Evolutionary conservation across 2,888 invertebrate genomes (phyloP), one percentile per base, ranked within the genome.

Genomic region (Elmis aenea): DNA sequence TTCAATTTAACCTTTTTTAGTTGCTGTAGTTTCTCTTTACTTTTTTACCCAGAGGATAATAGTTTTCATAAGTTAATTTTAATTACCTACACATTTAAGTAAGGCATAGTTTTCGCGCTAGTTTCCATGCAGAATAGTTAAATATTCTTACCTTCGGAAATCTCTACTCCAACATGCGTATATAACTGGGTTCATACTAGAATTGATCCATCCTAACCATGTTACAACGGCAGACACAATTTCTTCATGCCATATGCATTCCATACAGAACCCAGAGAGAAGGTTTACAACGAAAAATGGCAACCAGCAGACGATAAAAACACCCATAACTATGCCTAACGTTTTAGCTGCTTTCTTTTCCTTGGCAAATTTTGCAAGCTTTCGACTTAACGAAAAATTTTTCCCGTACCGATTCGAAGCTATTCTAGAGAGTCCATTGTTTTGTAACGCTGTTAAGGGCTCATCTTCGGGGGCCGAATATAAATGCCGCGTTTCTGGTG

Each of bases 161-260:
- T 96, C 96, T 59, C 91, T 77, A 72, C 93, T 94, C 86, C 95
- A 95, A 64, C 93, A 92, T n/a, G 95, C 95, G 68, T 96, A 96
- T 62, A 96, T 96, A 50, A 95, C 90, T 0, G 95, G 95, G 73
- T 93, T 93, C 92, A 93, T 93, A 43, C 90, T 87, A 26, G 91
- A 91, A 70, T 93, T 93, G 66, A 92, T 88, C 92, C 92, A 93
- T 32, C 93, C 93, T 23, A 92, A 76, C 93, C 93, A 93, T 50
- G 91, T 91, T 41, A 92, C 91, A 39, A 92, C 80, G 23, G 89
- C 86, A 46, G 85, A 83, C 14, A 92, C 85, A 38, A 90, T 79
- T 67, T 91, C 87, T 62, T 89, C 89, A 60, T 89, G 83, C 68
- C 85, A 81, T 52, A 92, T 88, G 68, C 92, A 92, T 57, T 83